These are phyloP conservation scores for Ennomos quercinarius DNA, from an alignment of 2,888 invertebrate species.

Conservation along the genomic window DNA sequence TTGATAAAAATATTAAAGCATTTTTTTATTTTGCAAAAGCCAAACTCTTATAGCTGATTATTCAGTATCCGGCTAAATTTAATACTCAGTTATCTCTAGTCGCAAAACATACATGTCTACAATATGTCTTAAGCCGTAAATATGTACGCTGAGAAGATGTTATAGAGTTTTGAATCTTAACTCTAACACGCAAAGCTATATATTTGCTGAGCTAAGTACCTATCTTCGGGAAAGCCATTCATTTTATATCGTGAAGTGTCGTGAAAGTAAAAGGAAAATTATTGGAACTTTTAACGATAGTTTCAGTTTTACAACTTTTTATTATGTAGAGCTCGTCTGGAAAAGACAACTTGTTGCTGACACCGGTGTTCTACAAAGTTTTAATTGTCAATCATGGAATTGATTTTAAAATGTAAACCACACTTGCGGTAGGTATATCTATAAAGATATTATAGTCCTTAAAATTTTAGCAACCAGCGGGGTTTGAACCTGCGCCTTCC, in stretches of 20 bases:
- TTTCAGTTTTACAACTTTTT: conserved; percentile 3
- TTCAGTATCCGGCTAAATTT: conserved; percentile 3
- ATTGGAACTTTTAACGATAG: conserved; percentile 7
- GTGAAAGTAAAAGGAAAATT: conserved; percentile 21
- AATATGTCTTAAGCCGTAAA: conserved; percentile 1
- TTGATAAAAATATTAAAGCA: no score
- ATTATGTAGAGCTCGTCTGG: no score
- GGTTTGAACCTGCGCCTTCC: no score
- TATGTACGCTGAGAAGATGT: conserved; percentile 4
- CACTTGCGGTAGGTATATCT: no score
- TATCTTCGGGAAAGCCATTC: conserved; percentile 17
- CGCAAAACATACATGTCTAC: conserved; percentile 8
- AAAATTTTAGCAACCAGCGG: no score
- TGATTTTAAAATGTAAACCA: no score
- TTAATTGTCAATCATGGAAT: no score
- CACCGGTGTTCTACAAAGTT: no score
- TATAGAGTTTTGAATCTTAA: conserved; percentile 17
- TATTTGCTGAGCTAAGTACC: not conserved
- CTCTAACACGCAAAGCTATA: conserved; percentile 6
- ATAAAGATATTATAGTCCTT: no score
- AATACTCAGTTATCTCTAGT: conserved; percentile 1
- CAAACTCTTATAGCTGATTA: no score
- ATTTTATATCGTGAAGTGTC: conserved; percentile 28
- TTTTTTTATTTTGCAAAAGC: no score
- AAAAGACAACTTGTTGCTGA: no score